Conservation (phyloP, 64 coral and sea anemone genomes). For the Acropora yongei region DNA sequence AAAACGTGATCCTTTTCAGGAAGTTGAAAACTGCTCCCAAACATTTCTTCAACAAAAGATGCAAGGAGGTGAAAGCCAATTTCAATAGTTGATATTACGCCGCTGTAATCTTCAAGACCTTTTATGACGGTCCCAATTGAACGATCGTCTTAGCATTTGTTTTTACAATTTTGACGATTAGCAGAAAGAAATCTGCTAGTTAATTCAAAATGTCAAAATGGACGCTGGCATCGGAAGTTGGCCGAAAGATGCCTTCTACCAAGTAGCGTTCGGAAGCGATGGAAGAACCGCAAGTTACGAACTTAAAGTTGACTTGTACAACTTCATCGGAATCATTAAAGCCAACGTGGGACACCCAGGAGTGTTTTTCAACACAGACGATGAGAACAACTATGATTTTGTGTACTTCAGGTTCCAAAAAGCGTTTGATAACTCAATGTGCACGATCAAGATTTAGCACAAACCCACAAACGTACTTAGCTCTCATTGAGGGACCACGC, state of each 20-base stretch:
- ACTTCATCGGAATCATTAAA: neutral
- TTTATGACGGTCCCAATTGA: too few species aligned
- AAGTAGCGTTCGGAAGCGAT: neutral
- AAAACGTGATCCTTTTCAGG: constrained; percentile 38
- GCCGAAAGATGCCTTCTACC: constrained; percentile 25
- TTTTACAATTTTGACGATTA: too few species aligned
- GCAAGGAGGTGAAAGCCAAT: neutral
- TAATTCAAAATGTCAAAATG: neutral
- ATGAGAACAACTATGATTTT: constrained; percentile 47
- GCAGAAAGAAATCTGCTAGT: too few species aligned
- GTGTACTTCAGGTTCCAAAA: constrained; percentile 42
- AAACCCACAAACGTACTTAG: too few species aligned
- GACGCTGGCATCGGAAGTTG: constrained; percentile 24
- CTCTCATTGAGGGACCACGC: too few species aligned
- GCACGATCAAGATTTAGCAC: neutral
- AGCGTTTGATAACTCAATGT: neutral
- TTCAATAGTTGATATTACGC: too few species aligned
- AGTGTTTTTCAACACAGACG: constrained; percentile 19
- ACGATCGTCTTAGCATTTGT: too few species aligned
- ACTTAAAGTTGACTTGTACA: constrained; percentile 7
- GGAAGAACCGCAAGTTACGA: neutral
- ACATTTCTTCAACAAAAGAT: neutral
- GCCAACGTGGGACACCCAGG: constrained; percentile 17
- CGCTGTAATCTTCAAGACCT: too few species aligned
- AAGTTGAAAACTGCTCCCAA: constrained; percentile 25